Evolutionary conservation across 2,888 invertebrate genomes (phyloP).

Genomic region (Mellilla xanthometata): DNA sequence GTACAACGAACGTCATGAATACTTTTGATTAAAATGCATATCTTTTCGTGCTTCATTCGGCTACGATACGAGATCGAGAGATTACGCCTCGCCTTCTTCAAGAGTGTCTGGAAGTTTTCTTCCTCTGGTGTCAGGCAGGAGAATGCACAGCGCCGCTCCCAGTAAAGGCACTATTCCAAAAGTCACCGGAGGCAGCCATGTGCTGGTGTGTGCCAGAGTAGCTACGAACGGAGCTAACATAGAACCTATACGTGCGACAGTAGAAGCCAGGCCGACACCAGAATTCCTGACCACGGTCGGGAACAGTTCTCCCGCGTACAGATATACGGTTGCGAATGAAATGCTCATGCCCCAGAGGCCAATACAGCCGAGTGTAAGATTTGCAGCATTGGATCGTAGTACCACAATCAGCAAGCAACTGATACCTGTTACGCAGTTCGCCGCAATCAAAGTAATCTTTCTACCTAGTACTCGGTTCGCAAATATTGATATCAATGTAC

Average conservation of each 20-base stretch:
- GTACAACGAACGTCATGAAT: conserved; percentile 32
- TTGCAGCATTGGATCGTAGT: conserved; percentile 67
- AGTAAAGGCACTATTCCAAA: conserved; percentile 88
- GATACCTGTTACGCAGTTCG: conserved; percentile 85
- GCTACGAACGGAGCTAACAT: conserved; percentile 93
- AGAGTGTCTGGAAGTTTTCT: conserved; percentile 90
- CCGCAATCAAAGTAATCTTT: conserved; percentile 84
- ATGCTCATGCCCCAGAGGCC: conserved; percentile 92
- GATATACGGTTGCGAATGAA: conserved; percentile 92
- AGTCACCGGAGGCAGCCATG: conserved; percentile 87
- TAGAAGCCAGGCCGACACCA: conserved; percentile 93
- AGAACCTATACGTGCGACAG: conserved; percentile 92
- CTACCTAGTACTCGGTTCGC: conserved; percentile 86
- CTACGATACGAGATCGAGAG: conserved; percentile 13
- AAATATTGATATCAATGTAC: conserved; percentile 85
- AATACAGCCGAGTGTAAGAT: conserved; percentile 86
- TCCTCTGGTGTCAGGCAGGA: conserved; percentile 91
- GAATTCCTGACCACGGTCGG: conserved; percentile 94
- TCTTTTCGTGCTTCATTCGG: conserved; percentile 22
- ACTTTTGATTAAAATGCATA: conserved; percentile 28
- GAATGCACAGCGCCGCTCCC: conserved; percentile 85
- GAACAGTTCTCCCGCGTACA: conserved; percentile 94
- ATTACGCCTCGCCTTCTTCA: conserved; percentile 87
- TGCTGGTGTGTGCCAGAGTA: conserved; percentile 78
- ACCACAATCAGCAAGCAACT: conserved; percentile 85